Evolutionary conservation across 2,113 vertebrate genomes (phyloP).

Genomic region (Reinhardtius hippoglossoides): DNA sequence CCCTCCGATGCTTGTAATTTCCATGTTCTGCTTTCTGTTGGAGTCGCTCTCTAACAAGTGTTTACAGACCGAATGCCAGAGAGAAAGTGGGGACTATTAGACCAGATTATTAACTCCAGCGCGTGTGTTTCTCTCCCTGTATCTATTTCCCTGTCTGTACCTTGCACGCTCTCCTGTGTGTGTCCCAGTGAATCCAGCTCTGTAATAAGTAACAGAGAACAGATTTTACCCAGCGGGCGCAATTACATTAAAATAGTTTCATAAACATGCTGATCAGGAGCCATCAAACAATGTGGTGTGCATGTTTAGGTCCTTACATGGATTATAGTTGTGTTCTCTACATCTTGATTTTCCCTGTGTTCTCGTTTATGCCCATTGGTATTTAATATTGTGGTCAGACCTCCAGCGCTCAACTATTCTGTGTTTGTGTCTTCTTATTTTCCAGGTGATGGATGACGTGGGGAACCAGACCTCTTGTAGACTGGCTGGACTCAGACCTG

Average conservation of each 20-base stretch:
- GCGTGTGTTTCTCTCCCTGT: slow-evolving; percentile 2
- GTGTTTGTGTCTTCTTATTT: slow-evolving; percentile 40
- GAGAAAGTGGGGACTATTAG: slow-evolving; percentile 63
- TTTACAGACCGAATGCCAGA: slow-evolving; percentile 69
- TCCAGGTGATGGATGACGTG: slow-evolving; percentile 94
- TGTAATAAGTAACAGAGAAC: slow-evolving; percentile 74
- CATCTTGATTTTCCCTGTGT: slow-evolving; percentile 50
- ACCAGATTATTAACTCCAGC: slow-evolving; percentile 56
- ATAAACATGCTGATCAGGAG: slow-evolving; percentile 74
- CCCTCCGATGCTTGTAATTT: slow-evolving; percentile 66
- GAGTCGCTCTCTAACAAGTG: slow-evolving; percentile 64
- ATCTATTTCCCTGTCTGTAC: slow-evolving; percentile 2
- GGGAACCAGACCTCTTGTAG: slow-evolving; percentile 97
- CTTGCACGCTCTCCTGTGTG: slow-evolving; percentile 19
- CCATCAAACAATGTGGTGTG: slow-evolving; percentile 67
- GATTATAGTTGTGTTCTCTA: slow-evolving; percentile 57
- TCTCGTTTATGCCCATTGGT: slow-evolving; percentile 56
- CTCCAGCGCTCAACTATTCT: slow-evolving; percentile 48
- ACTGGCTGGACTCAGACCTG: slow-evolving; percentile 91
- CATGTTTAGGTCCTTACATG: slow-evolving; percentile 64
- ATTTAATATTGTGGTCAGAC: slow-evolving; percentile 65
- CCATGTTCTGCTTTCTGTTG: slow-evolving; percentile 64
- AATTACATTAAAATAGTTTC: slow-evolving; percentile 59
- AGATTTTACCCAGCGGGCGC: slow-evolving; percentile 75
- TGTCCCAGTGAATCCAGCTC: slow-evolving; percentile 44